phyloP scores from a whole-genome alignment of 2,797 vertebrate species.

The Ceryle rudis region DNA sequence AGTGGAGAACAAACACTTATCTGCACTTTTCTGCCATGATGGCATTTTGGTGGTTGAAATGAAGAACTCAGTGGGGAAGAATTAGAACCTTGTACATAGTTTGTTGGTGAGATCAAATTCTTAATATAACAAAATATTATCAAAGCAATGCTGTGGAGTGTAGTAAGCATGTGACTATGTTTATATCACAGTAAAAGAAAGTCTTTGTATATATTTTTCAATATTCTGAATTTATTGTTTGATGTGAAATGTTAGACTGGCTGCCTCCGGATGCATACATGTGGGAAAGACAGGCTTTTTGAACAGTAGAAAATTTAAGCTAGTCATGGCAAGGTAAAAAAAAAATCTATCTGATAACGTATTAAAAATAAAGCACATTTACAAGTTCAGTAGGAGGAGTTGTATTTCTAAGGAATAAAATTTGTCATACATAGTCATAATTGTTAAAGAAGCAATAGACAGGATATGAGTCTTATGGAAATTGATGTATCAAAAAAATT shows the following conservation, averaged over 20 bases:
- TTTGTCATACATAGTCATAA: background rate
- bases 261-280: background rate
- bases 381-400: background rate
- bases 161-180: background rate
- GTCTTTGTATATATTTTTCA: constrained; percentile 5
- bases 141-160: background rate
- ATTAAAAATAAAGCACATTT: background rate
- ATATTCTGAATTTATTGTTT: constrained; percentile 47
- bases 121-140: background rate
- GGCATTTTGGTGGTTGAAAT: constrained; percentile 86
- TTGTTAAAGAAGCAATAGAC: background rate
- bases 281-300: background rate
- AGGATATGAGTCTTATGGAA: background rate
- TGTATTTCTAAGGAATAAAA: background rate
- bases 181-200: constrained; percentile 52
- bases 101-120: constrained; percentile 13
- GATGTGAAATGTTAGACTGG: background rate
- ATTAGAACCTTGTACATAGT: constrained; percentile 4
- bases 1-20: constrained; percentile 79
- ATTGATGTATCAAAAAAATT: background rate
- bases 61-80: constrained; percentile 58
- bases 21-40: constrained; percentile 84
- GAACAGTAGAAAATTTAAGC: background rate
- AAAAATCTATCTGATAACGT: background rate
- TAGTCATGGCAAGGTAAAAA: background rate